Evolutionary conservation across 2,888 invertebrate genomes (phyloP).

Genomic region (Ennomos quercinarius): DNA sequence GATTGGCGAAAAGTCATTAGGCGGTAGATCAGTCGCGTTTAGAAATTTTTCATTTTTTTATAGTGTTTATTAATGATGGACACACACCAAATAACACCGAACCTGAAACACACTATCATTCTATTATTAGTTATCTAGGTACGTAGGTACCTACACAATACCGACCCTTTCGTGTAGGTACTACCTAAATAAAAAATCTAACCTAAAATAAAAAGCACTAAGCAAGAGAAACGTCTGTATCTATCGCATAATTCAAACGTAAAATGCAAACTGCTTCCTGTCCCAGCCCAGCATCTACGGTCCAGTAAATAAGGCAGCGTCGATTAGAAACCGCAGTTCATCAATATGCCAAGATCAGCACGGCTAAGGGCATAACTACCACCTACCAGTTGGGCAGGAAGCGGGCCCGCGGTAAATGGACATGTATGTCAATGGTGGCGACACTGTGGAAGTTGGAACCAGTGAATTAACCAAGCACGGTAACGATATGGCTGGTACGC

Average conservation of each 20-base stretch:
- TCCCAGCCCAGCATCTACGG: slow-evolving; percentile 10
- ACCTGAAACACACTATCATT: too few relatives aligned
- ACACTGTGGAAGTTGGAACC: slow-evolving; percentile 34
- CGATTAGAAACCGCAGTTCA: slow-evolving; percentile 40
- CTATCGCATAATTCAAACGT: slow-evolving; percentile 2
- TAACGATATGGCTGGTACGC: neutral
- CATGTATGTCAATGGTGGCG: slow-evolving; percentile 51
- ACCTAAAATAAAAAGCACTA: too few relatives aligned
- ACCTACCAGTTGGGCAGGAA: slow-evolving; percentile 38
- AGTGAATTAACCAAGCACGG: slow-evolving; percentile 9
- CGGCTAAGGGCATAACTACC: slow-evolving; percentile 36
- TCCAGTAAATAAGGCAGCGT: slow-evolving; percentile 16
- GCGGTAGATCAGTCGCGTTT: too few relatives aligned
- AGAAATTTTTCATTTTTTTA: too few relatives aligned
- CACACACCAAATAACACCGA: too few relatives aligned
- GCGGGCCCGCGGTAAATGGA: slow-evolving; percentile 28
- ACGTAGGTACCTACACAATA: neutral
- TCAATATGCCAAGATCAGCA: slow-evolving; percentile 40
- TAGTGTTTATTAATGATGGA: too few relatives aligned
- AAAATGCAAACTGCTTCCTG: slow-evolving; percentile 3
- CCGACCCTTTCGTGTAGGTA: too few relatives aligned
- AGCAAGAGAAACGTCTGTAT: neutral
- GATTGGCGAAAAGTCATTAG: neutral
- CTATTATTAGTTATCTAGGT: neutral
- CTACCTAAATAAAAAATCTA: too few relatives aligned